These are phyloP conservation scores for Apocrypta bakeri DNA, from an alignment of 1,140 invertebrate species.

Conservation along the genomic window DNA sequence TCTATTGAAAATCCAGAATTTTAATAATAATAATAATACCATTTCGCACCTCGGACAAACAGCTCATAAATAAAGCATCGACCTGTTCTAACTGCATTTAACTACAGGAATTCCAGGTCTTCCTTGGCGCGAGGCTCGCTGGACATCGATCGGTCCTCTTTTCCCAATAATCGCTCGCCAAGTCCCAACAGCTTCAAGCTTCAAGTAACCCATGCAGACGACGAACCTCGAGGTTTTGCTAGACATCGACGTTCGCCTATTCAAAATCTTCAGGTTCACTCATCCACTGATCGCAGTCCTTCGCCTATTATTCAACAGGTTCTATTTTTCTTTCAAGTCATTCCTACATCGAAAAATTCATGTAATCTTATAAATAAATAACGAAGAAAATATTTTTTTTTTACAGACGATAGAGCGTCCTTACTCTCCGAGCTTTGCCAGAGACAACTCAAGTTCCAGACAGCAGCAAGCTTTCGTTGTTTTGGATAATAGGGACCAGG, in stretches of 20 bases:
- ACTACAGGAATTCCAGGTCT: constrained; percentile 58
- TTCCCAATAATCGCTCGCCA: constrained; percentile 61
- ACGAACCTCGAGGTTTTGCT: constrained; percentile 69
- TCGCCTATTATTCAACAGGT: constrained; percentile 44
- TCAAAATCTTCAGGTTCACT: constrained; percentile 55
- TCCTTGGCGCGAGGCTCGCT: constrained; percentile 56
- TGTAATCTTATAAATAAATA: too few relatives aligned
- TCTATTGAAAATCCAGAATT: too few relatives aligned
- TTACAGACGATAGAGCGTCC: constrained; percentile 49
- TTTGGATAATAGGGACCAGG: constrained; percentile 58
- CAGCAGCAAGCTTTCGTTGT: constrained; percentile 69
- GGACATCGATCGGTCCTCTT: constrained; percentile 53
- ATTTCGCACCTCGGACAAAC: too few relatives aligned
- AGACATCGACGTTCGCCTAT: constrained; percentile 56
- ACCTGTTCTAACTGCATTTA: neutral
- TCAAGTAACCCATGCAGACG: constrained; percentile 72
- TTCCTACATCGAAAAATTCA: too few relatives aligned
- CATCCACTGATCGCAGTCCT: constrained; percentile 41
- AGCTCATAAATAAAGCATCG: too few relatives aligned
- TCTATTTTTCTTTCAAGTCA: too few relatives aligned
- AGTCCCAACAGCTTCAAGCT: constrained; percentile 70
- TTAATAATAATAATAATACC: too few relatives aligned
- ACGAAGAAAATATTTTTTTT: too few relatives aligned
- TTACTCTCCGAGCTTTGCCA: constrained; percentile 70
- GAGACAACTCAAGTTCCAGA: constrained; percentile 51